phyloP scores from a whole-genome alignment of 2,113 vertebrate genomes.

The Proteles cristata region DNA sequence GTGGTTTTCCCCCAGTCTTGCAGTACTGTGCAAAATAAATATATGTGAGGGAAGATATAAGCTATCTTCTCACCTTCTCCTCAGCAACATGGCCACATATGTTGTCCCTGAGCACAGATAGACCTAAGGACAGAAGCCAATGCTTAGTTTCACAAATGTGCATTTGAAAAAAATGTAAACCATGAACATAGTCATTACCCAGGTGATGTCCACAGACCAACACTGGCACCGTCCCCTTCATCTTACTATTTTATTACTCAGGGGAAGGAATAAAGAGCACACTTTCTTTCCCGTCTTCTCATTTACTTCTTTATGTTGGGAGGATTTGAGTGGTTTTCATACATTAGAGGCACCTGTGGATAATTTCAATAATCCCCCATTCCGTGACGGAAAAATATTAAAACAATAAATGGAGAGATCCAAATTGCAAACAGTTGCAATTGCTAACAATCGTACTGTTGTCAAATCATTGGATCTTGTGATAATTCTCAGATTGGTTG shows the following conservation, averaged over 20 bases:
- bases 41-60: background rate
- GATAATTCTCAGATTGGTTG: slow-evolving; percentile 57
- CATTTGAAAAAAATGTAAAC: background rate
- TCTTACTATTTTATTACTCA: background rate
- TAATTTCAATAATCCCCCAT: slow-evolving; percentile 38
- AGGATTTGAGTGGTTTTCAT: background rate
- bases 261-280: background rate
- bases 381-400: background rate
- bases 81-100: background rate
- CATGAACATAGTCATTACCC: background rate
- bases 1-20: background rate
- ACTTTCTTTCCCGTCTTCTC: background rate
- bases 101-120: background rate
- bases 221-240: background rate
- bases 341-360: background rate
- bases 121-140: background rate
- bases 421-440: slow-evolving; percentile 46
- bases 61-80: background rate
- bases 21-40: background rate
- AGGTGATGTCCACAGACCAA: background rate
- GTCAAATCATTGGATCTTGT: slow-evolving; percentile 71
- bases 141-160: background rate
- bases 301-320: background rate
- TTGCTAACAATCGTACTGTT: slow-evolving; percentile 41
- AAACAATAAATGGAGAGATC: slow-evolving; percentile 26